Percentiles rank a stretch among this genome's conserved stretches.
Evolutionary conservation across 2,113 vertebrate genomes (phyloP).

Genomic region (Nicator chloris): DNA sequence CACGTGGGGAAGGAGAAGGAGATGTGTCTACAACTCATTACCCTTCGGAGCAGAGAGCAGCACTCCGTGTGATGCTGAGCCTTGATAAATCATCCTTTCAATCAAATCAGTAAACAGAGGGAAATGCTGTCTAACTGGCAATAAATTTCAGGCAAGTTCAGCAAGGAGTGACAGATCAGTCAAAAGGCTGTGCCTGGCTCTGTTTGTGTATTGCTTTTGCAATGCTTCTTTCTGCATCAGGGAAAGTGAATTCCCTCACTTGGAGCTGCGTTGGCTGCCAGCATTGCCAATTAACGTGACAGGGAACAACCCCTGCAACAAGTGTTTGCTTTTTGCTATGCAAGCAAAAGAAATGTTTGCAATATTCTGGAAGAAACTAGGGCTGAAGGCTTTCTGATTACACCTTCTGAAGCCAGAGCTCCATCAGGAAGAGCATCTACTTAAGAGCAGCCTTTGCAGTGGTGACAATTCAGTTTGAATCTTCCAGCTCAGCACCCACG

Average conservation of each 20-base stretch:
- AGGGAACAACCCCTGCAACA: not conserved
- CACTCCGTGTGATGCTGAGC: not conserved
- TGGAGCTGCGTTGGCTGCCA: rapidly evolving
- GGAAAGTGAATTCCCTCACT: not conserved
- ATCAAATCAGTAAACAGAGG: constrained; percentile 50
- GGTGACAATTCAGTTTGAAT: not conserved
- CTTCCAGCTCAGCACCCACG: not conserved
- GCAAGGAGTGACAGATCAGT: constrained; percentile 15
- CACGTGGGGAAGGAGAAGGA: constrained; percentile 3
- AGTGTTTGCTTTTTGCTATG: not conserved
- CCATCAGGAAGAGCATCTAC: not conserved
- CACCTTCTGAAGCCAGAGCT: not conserved
- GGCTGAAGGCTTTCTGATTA: not conserved
- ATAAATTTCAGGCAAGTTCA: constrained; percentile 28
- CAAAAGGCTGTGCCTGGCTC: not conserved
- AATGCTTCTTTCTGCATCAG: not conserved
- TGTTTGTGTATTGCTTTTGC: not conserved
- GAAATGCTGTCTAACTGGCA: constrained; percentile 14
- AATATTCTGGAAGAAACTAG: not conserved
- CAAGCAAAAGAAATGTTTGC: not conserved
- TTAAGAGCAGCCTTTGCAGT: not conserved
- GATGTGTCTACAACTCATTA: constrained; percentile 35
- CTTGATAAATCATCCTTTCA: constrained; percentile 29
- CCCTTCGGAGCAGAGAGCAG: not conserved
- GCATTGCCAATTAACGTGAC: not conserved